Base-by-base conservation (phyloP, 2,797 vertebrate species). In the Catharus ustulatus region DNA sequence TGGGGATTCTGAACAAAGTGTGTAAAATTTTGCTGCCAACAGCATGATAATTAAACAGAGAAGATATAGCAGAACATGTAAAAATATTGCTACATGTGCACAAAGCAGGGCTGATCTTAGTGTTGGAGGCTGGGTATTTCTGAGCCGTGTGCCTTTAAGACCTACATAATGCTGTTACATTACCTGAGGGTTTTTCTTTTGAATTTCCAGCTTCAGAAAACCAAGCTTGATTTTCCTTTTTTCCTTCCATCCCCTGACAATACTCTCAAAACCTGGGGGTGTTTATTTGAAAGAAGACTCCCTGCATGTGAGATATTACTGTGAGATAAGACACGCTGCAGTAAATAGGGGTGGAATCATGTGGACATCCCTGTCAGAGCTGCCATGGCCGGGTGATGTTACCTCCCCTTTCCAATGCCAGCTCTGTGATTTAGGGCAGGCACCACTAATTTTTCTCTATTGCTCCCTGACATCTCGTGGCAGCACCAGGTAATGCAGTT, bases 391-490 rank as follows among this genome's bases (percentile, higher is more conserved):
- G 67, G 52, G 54, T 87, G 69, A 68, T 58, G 40, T 21, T 23
- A n/a, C 59, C 54, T 72, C 74, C 40, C 15, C 32, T 80, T 51
- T 8, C 0, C 12, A 24, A 36, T 3, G 27, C 75, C 58, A 18
- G 72, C 8, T 67, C 71, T 30, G 30, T 42, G 32, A 73, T 8
- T 59, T 54, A n/a, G 76, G 67, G 59, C 66, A 79, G 71, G 71
- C 45, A 9, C 52, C 29, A 38, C 40, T 75, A 6, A 63, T 90
- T 86, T 95, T 96, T 90, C 89, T 90, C 89, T 90, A 67, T 96
- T 95, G 83, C 85, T 93, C 54, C 76, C 89, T 97, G 96, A 96
- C 95, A 95, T 96, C 96, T 97, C 94, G 93, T 90, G 96, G 96
- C 87, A 89, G 83, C 74, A 84, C 6, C 74, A 42, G 85, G 95